Percentiles rank a stretch among this genome's conserved stretches.
Conservation (phyloP, 92 coral and sea anemone species). For the Umimayanthus kanabou region DNA sequence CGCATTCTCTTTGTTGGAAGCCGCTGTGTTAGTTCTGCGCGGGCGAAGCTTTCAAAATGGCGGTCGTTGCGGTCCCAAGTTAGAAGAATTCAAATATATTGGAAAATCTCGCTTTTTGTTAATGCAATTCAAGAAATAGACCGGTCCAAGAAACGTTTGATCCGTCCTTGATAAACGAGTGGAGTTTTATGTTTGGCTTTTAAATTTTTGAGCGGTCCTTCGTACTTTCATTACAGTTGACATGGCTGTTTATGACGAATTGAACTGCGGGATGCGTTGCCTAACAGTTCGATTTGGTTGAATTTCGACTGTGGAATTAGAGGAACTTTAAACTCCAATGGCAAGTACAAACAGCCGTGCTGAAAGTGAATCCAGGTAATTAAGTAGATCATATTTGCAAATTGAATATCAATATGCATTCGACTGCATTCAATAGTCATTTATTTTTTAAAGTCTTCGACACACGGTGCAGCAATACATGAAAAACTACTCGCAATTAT, state of each 20-base stretch:
- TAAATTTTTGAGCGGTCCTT: not conserved
- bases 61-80: not conserved
- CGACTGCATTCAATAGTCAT: too few species aligned
- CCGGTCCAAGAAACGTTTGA: not conserved
- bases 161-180: not conserved
- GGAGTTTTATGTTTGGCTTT: not conserved
- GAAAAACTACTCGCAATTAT: too few species aligned
- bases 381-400: not conserved
- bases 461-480: too few species aligned
- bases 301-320: conserved; percentile 10
- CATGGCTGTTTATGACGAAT: not conserved
- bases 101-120: not conserved
- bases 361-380: conserved; percentile 26
- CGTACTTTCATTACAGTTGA: not conserved
- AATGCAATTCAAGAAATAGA: too few species aligned
- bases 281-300: not conserved
- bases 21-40: conserved; percentile 11
- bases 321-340: not conserved
- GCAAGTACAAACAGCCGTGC: conserved; percentile 19
- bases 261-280: not conserved
- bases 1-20: conserved; percentile 21
- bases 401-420: too few species aligned
- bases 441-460: too few species aligned
- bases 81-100: not conserved
- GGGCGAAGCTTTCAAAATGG: not conserved